Evolutionary conservation across 2,888 invertebrate genomes (phyloP).

Genomic region (Adelognathus sp.): DNA sequence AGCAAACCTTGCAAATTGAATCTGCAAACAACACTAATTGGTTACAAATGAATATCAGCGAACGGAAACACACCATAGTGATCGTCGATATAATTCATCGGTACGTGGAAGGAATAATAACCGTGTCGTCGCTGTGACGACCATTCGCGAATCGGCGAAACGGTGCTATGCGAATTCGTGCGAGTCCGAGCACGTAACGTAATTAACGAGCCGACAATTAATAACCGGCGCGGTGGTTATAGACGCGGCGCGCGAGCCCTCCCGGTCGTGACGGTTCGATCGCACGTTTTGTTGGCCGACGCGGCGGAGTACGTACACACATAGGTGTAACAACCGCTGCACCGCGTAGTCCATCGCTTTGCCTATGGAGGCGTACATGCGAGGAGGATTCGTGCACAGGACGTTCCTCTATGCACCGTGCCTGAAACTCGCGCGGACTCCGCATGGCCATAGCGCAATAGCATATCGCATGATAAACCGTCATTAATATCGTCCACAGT

Average conservation of each 20-base stretch:
- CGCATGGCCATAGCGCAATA: slow-evolving; percentile 71
- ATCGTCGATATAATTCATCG: no score
- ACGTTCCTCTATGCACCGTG: slow-evolving; percentile 44
- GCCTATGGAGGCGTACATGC: neutral
- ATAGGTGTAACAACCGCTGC: slow-evolving; percentile 24
- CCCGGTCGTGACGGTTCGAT: slow-evolving; percentile 63
- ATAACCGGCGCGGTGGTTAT: slow-evolving; percentile 61
- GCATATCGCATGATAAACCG: slow-evolving; percentile 74
- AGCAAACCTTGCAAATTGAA: no score
- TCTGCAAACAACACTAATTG: no score
- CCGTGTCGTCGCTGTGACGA: slow-evolving; percentile 25
- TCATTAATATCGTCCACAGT: slow-evolving; percentile 74
- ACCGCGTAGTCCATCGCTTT: slow-evolving; percentile 8
- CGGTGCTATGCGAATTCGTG: slow-evolving; percentile 62
- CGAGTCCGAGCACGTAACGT: slow-evolving; percentile 65
- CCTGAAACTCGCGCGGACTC: slow-evolving; percentile 72
- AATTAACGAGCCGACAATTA: slow-evolving; percentile 73
- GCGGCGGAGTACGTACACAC: slow-evolving; percentile 22
- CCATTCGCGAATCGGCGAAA: slow-evolving; percentile 49
- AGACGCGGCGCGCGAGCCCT: slow-evolving; percentile 48
- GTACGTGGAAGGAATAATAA: no score
- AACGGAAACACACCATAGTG: no score
- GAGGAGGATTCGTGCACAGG: slow-evolving; percentile 42
- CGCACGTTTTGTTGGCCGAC: slow-evolving; percentile 46
- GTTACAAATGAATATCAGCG: no score